A percentile compares a stretch with the other conserved stretches of the same genome.
phyloP scores from a whole-genome alignment of 2,888 invertebrate genomes.

The Siphlonurus alternatus region DNA sequence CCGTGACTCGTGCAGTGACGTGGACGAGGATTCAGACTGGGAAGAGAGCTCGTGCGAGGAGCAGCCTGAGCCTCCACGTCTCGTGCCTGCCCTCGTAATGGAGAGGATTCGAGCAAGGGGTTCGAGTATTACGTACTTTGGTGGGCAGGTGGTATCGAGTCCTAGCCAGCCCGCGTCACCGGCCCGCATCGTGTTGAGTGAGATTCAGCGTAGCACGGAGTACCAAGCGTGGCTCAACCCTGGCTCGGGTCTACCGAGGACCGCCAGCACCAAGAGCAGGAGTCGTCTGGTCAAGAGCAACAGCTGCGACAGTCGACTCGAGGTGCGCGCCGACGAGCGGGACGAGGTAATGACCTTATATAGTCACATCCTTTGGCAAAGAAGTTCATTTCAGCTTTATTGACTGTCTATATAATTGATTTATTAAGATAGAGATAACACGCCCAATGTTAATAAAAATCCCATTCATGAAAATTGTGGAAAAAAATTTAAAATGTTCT shows the following conservation, averaged over 20 bases:
- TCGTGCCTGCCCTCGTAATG: background rate
- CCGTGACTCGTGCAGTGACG: background rate
- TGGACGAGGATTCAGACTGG: background rate
- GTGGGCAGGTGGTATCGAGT: background rate
- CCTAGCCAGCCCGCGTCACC: background rate
- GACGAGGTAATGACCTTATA: too few species aligned
- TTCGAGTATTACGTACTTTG: background rate
- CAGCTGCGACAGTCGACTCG: background rate
- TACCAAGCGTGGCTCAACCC: background rate
- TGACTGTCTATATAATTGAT: too few species aligned
- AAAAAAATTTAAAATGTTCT: too few species aligned
- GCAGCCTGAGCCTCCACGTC: background rate
- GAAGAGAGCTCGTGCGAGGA: background rate
- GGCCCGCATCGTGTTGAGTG: background rate
- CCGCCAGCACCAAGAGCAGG: background rate
- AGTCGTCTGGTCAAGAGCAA: background rate
- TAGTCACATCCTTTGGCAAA: too few species aligned
- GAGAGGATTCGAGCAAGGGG: background rate
- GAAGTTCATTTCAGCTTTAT: too few species aligned
- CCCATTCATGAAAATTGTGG: too few species aligned
- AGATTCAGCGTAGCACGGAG: background rate
- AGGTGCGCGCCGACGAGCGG: background rate
- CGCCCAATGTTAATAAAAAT: too few species aligned
- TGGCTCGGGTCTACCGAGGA: background rate
- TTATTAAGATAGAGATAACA: too few species aligned